phyloP scores from a whole-genome alignment of 2,888 invertebrate genomes.

The Sphecodes monilicornis region DNA sequence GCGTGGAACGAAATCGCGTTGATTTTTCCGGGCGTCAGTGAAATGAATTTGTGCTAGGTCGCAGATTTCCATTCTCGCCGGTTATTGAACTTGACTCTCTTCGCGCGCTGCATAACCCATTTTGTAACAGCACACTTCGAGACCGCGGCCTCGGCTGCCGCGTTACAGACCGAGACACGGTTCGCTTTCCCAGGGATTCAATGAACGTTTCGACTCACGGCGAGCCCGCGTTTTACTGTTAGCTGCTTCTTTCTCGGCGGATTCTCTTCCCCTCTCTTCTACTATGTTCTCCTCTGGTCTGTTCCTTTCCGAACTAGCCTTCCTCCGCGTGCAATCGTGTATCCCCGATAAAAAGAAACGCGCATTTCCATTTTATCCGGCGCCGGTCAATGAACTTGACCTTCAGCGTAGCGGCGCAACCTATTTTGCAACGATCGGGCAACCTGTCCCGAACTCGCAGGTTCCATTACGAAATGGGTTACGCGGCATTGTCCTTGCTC shows the following conservation, averaged over 20 bases:
- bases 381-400: conserved; percentile 28
- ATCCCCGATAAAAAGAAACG: not conserved
- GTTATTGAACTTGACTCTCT: conserved; percentile 82
- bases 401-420: conserved; percentile 19
- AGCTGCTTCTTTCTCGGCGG: not conserved
- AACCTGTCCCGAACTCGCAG: conserved; percentile 42
- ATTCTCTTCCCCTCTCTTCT: not conserved
- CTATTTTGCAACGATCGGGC: conserved; percentile 38
- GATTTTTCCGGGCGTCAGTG: conserved; percentile 48
- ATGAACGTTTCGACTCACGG: not conserved
- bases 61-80: conserved; percentile 57
- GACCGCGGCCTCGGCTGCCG: conserved; percentile 43
- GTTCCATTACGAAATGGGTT: conserved; percentile 50
- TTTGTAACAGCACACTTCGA: conserved; percentile 84
- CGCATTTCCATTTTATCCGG: conserved; percentile 29
- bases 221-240: conserved; percentile 9
- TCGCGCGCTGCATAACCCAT: conserved; percentile 83
- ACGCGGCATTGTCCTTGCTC: conserved; percentile 31
- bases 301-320: not conserved
- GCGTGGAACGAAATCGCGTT: conserved; percentile 45
- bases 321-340: not conserved
- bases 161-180: conserved; percentile 12
- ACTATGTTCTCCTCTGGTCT: not conserved
- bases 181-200: conserved; percentile 13
- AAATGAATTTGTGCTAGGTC: conserved; percentile 59